Conservation (phyloP, 2,888 invertebrate genomes). For the Eudasyphora cyanicolor region DNA sequence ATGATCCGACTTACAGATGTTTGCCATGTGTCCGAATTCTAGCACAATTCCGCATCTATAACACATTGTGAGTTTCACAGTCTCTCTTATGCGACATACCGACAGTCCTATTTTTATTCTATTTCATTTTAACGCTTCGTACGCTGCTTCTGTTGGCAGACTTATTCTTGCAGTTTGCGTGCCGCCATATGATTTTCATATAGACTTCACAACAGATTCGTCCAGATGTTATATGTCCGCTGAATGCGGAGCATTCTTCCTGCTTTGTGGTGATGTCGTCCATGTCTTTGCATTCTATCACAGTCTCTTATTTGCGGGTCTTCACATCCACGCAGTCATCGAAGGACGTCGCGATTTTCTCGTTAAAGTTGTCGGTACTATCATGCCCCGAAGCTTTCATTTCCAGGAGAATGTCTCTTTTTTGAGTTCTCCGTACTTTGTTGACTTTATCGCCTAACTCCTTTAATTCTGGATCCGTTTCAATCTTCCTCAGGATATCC, state of each 20-base stretch:
- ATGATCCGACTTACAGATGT: background rate
- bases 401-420: background rate
- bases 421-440: background rate
- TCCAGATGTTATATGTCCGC: background rate
- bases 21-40: background rate
- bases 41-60: constrained; percentile 2
- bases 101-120: background rate
- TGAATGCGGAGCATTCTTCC: background rate
- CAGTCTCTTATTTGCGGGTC: background rate
- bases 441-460: constrained; percentile 7
- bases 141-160: background rate
- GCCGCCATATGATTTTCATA: background rate
- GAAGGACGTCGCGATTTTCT: background rate
- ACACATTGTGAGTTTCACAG: background rate
- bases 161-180: background rate
- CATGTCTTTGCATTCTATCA: constrained; percentile 3
- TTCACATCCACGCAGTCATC: background rate
- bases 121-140: background rate
- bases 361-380: background rate
- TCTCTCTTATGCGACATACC: background rate
- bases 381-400: background rate
- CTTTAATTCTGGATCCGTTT: background rate
- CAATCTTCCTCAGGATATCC: too few relatives aligned
- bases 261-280: background rate
- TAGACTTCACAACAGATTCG: background rate